Evolutionary conservation across 2,888 invertebrate genomes (phyloP), one percentile per base, ranked within the genome.

Genomic region (Pachycephus smyrnensis): DNA sequence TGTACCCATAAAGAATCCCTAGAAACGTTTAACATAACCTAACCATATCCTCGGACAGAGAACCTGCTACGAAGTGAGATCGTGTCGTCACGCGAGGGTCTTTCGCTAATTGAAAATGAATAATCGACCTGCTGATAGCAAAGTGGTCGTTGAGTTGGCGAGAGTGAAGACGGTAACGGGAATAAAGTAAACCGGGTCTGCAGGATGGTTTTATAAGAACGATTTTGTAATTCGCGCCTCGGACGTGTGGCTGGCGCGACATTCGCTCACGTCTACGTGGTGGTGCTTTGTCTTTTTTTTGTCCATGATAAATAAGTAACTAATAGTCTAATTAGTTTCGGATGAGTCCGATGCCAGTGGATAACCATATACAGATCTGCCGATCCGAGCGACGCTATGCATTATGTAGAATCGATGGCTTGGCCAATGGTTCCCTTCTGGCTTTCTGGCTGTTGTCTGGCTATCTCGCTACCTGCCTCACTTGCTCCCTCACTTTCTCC

Each of bases 61-160:
- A 40, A 15, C 15, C 15, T 15, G 40, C 40, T 4, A 40, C 15
- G 40, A 15, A 40, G 40, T 40, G 15, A 40, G 40, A 40, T 40
- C 75, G 83, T 80, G 79, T 75, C 82, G 79, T 83, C 82, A 83
- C 81, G 84, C 83, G 80, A 82, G 76, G 40, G 4, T 15, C 40
- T 15, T 4, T 40, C 80, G 82, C 81, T 86, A 86, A 87, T 87
- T 86, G 84, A 86, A 84, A 86, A 86, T 84, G 85, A 85, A 80
- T 82, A 83, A 84, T 83, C 82, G 40, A 40, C 15, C 40, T 15
- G 40, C 40, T 15, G 40, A 40, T 40, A 40, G 40, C 40, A 40
- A 40, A 40, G 15, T 6, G 40, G 40, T 40, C 6, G 40, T 15
- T 15, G 40, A 6, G 40, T 40, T 40, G 15, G 40, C 40, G 40